Conservation (phyloP, 2,888 invertebrate species). For the Lycia hirtaria region DNA sequence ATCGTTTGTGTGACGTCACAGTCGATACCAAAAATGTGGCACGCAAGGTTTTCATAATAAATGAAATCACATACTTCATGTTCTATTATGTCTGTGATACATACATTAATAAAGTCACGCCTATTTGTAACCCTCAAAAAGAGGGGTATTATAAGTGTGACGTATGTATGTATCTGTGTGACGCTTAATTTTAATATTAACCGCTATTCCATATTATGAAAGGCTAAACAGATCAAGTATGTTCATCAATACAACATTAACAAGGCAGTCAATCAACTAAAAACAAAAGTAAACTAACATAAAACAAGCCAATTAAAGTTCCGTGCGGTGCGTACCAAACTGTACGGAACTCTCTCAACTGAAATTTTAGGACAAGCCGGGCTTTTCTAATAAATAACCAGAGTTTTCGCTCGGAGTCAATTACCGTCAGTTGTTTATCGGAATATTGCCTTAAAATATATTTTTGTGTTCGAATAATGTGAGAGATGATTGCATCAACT, state of each 20-base stretch:
- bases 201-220: too few species aligned
- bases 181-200: neutral
- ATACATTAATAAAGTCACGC: too few species aligned
- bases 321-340: conserved; percentile 35
- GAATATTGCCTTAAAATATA: conserved; percentile 43
- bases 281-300: conserved; percentile 29
- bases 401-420: conserved; percentile 52
- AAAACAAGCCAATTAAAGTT: conserved; percentile 47
- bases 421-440: conserved; percentile 57
- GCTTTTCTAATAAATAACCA: conserved; percentile 55
- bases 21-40: too few species aligned
- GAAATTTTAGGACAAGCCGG: conserved; percentile 43
- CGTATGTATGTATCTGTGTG: too few species aligned
- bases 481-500: conserved; percentile 44
- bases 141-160: too few species aligned
- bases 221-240: too few species aligned
- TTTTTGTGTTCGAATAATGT: conserved; percentile 34
- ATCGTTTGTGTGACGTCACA: too few species aligned
- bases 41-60: too few species aligned
- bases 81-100: too few species aligned
- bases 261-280: conserved; percentile 20
- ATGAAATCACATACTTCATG: too few species aligned
- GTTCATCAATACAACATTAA: conserved; percentile 12
- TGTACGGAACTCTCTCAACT: conserved; percentile 38
- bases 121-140: too few species aligned